These are phyloP conservation scores for Lasiommata megera DNA, from an alignment of 2,888 invertebrate species.

Conservation along the genomic window DNA sequence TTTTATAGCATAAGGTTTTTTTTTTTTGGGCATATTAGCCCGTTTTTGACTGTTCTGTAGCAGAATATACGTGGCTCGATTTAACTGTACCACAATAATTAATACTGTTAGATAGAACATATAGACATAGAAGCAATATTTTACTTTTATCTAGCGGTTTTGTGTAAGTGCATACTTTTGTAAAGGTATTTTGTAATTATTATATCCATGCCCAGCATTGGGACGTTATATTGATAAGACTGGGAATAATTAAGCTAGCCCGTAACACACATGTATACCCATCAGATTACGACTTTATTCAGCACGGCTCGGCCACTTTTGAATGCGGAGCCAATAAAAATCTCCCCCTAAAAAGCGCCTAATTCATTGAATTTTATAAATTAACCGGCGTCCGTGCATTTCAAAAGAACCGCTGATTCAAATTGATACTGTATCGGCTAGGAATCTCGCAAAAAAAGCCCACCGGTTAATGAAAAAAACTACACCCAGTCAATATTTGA, in stretches of 20 bases:
- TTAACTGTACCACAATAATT: constrained; percentile 10
- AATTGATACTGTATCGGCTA: constrained; percentile 56
- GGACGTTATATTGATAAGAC: no score
- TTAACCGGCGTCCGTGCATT: constrained; percentile 33
- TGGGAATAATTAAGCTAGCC: no score
- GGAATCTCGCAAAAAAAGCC: constrained; percentile 63
- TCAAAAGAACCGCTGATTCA: constrained; percentile 60
- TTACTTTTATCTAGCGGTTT: not conserved
- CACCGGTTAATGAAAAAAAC: constrained; percentile 76
- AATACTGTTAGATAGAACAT: constrained; percentile 1
- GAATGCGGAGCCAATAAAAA: constrained; percentile 18
- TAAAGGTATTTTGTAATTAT: not conserved
- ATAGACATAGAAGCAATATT: not conserved
- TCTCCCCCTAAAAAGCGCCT: constrained; percentile 23
- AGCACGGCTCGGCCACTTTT: not conserved
- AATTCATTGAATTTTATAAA: constrained; percentile 31
- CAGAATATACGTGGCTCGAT: constrained; percentile 2
- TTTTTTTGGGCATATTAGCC: no score
- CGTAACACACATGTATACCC: not conserved
- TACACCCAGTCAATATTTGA: constrained; percentile 80
- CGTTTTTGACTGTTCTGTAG: not conserved
- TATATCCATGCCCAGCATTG: no score
- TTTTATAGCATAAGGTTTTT: no score
- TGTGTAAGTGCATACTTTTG: no score
- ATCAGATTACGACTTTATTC: not conserved